These are phyloP conservation scores for Isaurus tuberculatus DNA, from an alignment of 92 coral and sea anemone species.

Conservation along the genomic window DNA sequence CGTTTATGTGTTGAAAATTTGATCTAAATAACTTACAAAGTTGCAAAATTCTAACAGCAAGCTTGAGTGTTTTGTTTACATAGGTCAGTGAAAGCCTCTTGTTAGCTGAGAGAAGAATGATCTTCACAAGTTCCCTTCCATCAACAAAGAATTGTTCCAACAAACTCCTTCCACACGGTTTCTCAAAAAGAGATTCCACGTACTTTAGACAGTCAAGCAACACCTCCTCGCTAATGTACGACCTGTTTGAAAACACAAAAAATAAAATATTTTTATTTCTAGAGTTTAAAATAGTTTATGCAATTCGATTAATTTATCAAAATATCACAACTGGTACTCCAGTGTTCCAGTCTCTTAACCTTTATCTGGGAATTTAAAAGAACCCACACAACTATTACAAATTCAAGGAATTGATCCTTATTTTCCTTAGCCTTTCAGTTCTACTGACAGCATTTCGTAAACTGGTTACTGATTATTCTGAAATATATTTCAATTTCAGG, in stretches of 20 bases:
- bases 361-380: too few species aligned
- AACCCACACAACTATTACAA: too few species aligned
- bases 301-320: not conserved
- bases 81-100: slow-evolving; percentile 85
- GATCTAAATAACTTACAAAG: too few species aligned
- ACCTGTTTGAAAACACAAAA: slow-evolving; percentile 55
- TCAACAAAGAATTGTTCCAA: slow-evolving; percentile 79
- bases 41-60: slow-evolving; percentile 84
- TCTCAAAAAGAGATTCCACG: slow-evolving; percentile 87
- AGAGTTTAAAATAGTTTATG: not conserved
- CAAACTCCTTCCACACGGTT: slow-evolving; percentile 76
- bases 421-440: too few species aligned
- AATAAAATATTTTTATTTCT: not conserved
- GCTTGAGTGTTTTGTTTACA: slow-evolving; percentile 92
- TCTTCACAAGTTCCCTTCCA: slow-evolving; percentile 76
- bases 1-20: too few species aligned
- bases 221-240: slow-evolving; percentile 86
- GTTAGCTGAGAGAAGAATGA: slow-evolving; percentile 86
- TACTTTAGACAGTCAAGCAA: slow-evolving; percentile 90
- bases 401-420: too few species aligned
- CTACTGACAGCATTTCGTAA: too few species aligned
- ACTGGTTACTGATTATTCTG: too few species aligned
- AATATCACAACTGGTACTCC: not conserved
- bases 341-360: too few species aligned
- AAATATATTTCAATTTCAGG: too few species aligned